Conservation (phyloP, 1,140 invertebrate genomes). For the Anagrus nilaparvatae region DNA sequence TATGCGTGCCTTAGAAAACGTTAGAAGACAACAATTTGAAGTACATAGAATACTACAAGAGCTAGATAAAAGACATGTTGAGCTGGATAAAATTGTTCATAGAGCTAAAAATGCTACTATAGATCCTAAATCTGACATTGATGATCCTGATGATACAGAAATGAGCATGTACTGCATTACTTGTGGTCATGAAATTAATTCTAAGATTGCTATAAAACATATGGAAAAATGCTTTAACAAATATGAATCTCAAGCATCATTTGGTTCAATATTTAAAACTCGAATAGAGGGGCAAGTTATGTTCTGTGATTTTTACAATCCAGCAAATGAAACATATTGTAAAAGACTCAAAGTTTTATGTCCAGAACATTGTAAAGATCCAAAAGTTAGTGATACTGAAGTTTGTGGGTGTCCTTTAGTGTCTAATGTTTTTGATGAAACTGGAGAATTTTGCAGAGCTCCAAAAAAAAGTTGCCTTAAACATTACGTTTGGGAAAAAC, state of each 20-base stretch:
- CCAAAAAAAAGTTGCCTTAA: slow-evolving; percentile 86
- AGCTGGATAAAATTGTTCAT: slow-evolving; percentile 75
- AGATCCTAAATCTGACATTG: slow-evolving; percentile 49
- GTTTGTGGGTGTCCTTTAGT: slow-evolving; percentile 89
- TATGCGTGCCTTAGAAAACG: slow-evolving; percentile 68
- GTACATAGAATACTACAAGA: slow-evolving; percentile 67
- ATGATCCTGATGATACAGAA: slow-evolving; percentile 69
- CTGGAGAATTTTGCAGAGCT: slow-evolving; percentile 73
- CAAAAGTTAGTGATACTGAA: slow-evolving; percentile 72
- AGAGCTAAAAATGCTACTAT: slow-evolving; percentile 59
- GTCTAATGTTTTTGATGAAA: slow-evolving; percentile 67
- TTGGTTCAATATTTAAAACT: slow-evolving; percentile 89
- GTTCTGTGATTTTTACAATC: slow-evolving; percentile 97
- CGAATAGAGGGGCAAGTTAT: slow-evolving; percentile 90
- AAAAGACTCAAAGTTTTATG: slow-evolving; percentile 91
- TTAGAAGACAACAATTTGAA: slow-evolving; percentile 67
- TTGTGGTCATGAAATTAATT: slow-evolving; percentile 88
- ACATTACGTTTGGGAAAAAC: slow-evolving; percentile 94
- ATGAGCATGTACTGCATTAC: slow-evolving; percentile 92
- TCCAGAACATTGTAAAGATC: slow-evolving; percentile 95
- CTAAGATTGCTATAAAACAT: slow-evolving; percentile 79
- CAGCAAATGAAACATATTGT: slow-evolving; percentile 84
- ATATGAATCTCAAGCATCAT: slow-evolving; percentile 95
- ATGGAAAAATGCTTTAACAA: slow-evolving; percentile 95
- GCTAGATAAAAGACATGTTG: slow-evolving; percentile 63